Conservation (phyloP, 1,140 invertebrate genomes). For the Neuroterus valhalla region DNA sequence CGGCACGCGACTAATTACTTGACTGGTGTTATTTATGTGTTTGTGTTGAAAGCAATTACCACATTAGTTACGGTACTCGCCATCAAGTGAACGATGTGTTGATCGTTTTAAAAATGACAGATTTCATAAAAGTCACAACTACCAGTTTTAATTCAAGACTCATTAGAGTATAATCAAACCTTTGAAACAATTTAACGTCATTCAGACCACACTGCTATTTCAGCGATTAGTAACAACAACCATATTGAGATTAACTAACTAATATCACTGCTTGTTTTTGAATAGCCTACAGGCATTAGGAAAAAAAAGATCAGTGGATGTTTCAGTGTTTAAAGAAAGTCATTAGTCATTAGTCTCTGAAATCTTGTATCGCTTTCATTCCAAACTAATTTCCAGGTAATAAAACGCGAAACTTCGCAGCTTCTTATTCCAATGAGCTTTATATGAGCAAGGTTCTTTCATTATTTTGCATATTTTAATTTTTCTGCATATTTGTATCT, state of each 20-base stretch:
- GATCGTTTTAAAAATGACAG: background rate
- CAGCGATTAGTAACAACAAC: background rate
- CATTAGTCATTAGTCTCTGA: constrained; percentile 1
- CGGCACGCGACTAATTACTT: constrained; percentile 26
- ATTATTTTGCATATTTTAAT: constrained; percentile 13
- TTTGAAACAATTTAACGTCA: too few species aligned
- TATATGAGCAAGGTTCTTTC: background rate
- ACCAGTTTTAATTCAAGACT: too few species aligned
- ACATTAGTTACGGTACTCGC: constrained; percentile 23
- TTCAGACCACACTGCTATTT: background rate
- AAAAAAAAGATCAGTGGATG: background rate
- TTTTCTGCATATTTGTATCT: constrained; percentile 4
- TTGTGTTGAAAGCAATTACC: constrained; percentile 2
- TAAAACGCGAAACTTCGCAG: constrained; percentile 11
- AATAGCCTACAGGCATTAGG: background rate
- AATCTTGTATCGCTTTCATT: background rate
- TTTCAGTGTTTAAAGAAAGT: background rate
- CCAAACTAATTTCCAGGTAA: background rate
- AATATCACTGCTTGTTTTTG: background rate
- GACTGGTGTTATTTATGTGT: background rate
- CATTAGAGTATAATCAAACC: background rate
- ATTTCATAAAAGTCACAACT: background rate
- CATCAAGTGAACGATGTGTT: constrained; percentile 4
- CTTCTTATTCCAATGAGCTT: constrained; percentile 10
- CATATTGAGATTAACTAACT: background rate